Evolutionary conservation across 1,140 invertebrate genomes (phyloP).

Genomic region (Vanessa tameamea): DNA sequence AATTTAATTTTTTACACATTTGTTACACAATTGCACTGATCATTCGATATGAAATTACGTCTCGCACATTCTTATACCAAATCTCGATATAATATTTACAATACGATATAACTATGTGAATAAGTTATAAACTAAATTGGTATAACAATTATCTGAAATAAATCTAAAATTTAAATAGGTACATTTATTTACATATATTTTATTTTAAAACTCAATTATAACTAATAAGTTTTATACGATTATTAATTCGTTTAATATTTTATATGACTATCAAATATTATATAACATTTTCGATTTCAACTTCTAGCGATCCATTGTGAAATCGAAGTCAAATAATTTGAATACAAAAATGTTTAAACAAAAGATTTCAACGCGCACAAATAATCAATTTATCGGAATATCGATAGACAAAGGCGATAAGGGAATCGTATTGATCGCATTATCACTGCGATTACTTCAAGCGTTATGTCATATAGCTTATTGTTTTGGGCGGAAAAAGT

Average conservation of each 20-base stretch:
- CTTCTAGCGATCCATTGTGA: neutral
- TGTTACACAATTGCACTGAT: conserved; percentile 76
- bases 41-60: conserved; percentile 68
- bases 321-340: neutral
- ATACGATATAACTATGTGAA: conserved; percentile 11
- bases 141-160: conserved; percentile 24
- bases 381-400: conserved; percentile 60
- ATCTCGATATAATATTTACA: conserved; percentile 38
- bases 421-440: conserved; percentile 65
- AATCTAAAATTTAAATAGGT: conserved; percentile 22
- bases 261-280: conserved; percentile 12
- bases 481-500: conserved; percentile 53
- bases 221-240: neutral
- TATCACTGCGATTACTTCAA: conserved; percentile 48
- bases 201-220: conserved; percentile 10
- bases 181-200: conserved; percentile 21
- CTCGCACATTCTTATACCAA: conserved; percentile 53
- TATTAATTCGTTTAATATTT: conserved; percentile 13
- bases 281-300: neutral
- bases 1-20: conserved; percentile 66
- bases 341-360: conserved; percentile 41
- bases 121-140: conserved; percentile 20
- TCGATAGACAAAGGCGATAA: conserved; percentile 60
- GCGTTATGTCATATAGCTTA: conserved; percentile 47
- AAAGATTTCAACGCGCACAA: conserved; percentile 75